Evolutionary conservation across 2,888 invertebrate species (phyloP).

Genomic region (Brachypalpus laphriformis): DNA sequence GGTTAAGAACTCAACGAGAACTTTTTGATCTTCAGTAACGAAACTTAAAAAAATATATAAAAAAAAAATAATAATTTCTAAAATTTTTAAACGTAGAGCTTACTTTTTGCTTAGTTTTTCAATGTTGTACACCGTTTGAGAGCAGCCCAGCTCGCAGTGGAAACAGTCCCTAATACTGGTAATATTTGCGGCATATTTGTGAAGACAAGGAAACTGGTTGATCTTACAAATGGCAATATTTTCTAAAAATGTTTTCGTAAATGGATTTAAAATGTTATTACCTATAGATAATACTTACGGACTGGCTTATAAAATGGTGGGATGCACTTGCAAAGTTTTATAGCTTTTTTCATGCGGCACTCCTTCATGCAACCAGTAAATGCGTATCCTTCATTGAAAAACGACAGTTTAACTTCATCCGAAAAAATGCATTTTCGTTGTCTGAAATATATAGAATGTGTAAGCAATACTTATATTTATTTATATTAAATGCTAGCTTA

Average conservation of each 20-base stretch:
- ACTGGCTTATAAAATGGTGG: conserved; percentile 88
- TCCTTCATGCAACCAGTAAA: conserved; percentile 90
- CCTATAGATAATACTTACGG: conserved; percentile 81
- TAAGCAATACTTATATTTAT: neutral
- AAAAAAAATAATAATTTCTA: no score
- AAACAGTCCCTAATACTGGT: conserved; percentile 85
- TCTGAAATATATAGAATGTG: conserved; percentile 76
- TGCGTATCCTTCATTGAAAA: conserved; percentile 86
- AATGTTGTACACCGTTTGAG: conserved; percentile 89
- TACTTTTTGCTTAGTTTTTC: conserved; percentile 87
- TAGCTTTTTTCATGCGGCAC: conserved; percentile 87
- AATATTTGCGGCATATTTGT: conserved; percentile 84
- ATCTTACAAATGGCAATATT: conserved; percentile 86
- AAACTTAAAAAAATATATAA: conserved; percentile 64
- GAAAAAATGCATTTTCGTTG: conserved; percentile 90
- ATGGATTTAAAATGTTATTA: neutral
- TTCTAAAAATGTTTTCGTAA: conserved; percentile 77
- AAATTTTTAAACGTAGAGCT: conserved; percentile 78
- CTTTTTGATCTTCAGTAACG: conserved; percentile 76
- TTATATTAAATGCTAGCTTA: no score
- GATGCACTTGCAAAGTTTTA: conserved; percentile 87
- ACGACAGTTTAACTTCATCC: conserved; percentile 86
- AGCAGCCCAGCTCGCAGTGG: conserved; percentile 88
- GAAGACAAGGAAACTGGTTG: conserved; percentile 85
- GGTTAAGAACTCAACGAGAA: conserved; percentile 86